Conservation (phyloP, 2,113 vertebrate genomes). For the Equus przewalskii region DNA sequence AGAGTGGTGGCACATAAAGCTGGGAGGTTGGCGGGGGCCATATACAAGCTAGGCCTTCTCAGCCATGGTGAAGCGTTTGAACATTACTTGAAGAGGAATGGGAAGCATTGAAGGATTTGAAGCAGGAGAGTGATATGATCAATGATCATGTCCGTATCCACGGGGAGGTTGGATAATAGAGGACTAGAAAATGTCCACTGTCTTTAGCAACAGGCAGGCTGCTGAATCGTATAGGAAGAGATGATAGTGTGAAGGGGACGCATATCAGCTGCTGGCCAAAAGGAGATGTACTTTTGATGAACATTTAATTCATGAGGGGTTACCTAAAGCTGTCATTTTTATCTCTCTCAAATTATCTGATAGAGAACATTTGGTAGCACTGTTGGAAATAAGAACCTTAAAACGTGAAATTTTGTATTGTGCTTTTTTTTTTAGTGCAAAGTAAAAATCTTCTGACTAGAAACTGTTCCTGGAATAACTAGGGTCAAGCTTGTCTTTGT, state of each 20-base stretch:
- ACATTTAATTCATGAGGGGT: not conserved
- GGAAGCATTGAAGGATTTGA: not conserved
- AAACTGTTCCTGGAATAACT: not conserved
- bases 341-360: not conserved
- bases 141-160: rapidly evolving
- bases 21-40: not conserved
- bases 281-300: not conserved
- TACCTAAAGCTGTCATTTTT: not conserved
- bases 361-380: not conserved
- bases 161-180: not conserved
- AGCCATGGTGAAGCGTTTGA: not conserved
- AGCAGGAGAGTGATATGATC: not conserved
- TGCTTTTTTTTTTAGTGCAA: not conserved
- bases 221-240: not conserved
- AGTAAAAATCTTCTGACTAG: not conserved
- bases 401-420: not conserved
- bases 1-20: not conserved
- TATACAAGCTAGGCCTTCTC: too few species aligned
- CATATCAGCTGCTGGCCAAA: not conserved
- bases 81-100: not conserved
- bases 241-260: not conserved
- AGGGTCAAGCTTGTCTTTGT: not conserved
- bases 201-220: not conserved
- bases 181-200: not conserved
- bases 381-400: not conserved